These are phyloP conservation scores for Dicycla oo DNA, from an alignment of 2,888 invertebrate genomes.

Conservation along the genomic window DNA sequence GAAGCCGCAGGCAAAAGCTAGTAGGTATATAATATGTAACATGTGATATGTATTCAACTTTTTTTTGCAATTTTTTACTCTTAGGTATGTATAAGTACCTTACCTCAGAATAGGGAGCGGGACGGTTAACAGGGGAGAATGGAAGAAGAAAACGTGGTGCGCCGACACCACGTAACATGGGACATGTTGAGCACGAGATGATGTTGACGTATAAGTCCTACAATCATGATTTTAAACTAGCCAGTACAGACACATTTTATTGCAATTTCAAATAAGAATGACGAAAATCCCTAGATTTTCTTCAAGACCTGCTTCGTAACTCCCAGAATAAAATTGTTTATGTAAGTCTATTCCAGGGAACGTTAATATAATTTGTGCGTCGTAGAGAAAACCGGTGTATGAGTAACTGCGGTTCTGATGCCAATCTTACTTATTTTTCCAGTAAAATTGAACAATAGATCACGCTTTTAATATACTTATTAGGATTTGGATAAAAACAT, in stretches of 20 bases:
- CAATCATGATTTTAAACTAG: neutral
- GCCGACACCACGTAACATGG: neutral
- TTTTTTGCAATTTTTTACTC: no score
- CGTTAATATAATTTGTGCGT: no score
- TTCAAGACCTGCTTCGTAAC: neutral
- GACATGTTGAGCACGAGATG: no score
- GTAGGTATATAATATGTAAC: no score
- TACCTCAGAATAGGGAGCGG: neutral
- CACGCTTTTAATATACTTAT: constrained; percentile 8
- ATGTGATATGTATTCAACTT: no score
- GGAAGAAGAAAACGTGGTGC: neutral
- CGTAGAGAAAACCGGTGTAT: neutral
- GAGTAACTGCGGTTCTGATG: no score
- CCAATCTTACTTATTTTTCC: neutral
- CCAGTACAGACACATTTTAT: neutral
- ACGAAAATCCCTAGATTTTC: neutral
- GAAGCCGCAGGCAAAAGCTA: no score
- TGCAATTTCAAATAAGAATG: neutral
- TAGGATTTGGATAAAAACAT: constrained; percentile 8
- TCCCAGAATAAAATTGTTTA: neutral
- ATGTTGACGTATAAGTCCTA: neutral
- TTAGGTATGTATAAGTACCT: no score
- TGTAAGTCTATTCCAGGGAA: neutral
- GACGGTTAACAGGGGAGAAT: neutral
- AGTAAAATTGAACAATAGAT: neutral